Evolutionary conservation across 53 echinoderm and acorn worm genomes (phyloP), one percentile per base, ranked within the genome.

Genomic region (Pentamera pediparva): DNA sequence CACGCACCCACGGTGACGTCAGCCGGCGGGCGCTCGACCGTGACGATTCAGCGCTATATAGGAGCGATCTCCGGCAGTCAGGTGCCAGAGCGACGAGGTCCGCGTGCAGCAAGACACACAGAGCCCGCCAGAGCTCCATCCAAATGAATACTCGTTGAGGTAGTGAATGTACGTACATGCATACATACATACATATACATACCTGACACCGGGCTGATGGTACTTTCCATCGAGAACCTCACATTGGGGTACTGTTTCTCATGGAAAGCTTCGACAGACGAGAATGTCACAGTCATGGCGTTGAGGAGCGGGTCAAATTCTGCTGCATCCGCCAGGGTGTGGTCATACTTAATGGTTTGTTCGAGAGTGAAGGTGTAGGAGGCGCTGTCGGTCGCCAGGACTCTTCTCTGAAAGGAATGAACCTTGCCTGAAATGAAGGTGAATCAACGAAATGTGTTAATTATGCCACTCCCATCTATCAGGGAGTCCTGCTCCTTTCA

Each of bases 291-390:
- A 29, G 89, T 59, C 92, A 92, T 92, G 19, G 82, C 74, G 30
- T 89, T 83, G 6, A 89, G 76, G 5, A 69, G 65, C 26, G 71
- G 53, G 24, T 85, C 85, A 15, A 78, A 74, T 30, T 92, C 82
- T 10, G 37, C 75, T 26, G 84, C 89, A 41, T 92, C 86, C 0
- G 71, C 86, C 1, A 70, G 70, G 61, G 89, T 89, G 37, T 92
- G 89, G 36, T 92, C 82, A 65, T 71, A 92, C 57, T 82, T 78
- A 30, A 92, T 84, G 74, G 92, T 92, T 39, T 92, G 85, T 26
- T 92, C 92, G 50, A 92, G 50, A 10, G 70, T 79, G 61, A 76
- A 85, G 15, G 32, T 20, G 39, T 87, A 56, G 27, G 60, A 70
- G 24, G 73, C 78, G 15, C 56, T 30, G 15, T 39, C 70, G 32